Conservation (phyloP, 1,140 invertebrate genomes). For the Gyrodactylus bullatarudis region DNA sequence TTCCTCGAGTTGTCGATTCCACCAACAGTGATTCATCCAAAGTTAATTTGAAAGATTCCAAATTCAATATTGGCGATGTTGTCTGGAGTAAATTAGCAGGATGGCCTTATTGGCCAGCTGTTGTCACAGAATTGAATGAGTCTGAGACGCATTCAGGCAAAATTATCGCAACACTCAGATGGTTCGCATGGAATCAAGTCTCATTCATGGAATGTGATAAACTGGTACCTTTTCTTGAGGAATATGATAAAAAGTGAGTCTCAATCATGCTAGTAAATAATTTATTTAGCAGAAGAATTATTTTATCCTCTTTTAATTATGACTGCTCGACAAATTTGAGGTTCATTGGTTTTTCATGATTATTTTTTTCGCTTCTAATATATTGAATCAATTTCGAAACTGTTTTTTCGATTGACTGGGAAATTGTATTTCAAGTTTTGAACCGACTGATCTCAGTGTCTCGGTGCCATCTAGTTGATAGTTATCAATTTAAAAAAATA, state of each 20-base stretch:
- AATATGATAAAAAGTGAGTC: background rate
- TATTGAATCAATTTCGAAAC: too few species aligned
- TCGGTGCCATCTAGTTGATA: too few species aligned
- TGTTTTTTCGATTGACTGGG: too few species aligned
- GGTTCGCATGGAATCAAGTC: conserved; percentile 3
- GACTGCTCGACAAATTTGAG: too few species aligned
- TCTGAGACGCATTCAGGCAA: background rate
- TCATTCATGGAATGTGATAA: background rate
- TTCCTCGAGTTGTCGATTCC: background rate
- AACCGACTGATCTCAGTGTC: too few species aligned
- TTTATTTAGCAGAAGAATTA: background rate
- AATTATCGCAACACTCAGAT: background rate
- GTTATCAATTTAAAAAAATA: too few species aligned
- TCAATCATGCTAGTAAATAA: background rate
- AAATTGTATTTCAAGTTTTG: too few species aligned
- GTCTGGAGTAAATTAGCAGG: conserved; percentile 1
- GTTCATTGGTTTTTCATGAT: too few species aligned
- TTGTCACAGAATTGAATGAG: background rate
- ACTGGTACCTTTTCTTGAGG: background rate
- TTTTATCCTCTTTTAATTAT: too few species aligned
- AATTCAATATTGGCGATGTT: conserved; percentile 1
- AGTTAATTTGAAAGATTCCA: too few species aligned
- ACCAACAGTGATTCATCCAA: background rate
- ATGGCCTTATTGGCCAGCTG: background rate
- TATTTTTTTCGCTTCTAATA: too few species aligned